phyloP scores from a whole-genome alignment of 2,113 vertebrate species.

The Paratilapia polleni region DNA sequence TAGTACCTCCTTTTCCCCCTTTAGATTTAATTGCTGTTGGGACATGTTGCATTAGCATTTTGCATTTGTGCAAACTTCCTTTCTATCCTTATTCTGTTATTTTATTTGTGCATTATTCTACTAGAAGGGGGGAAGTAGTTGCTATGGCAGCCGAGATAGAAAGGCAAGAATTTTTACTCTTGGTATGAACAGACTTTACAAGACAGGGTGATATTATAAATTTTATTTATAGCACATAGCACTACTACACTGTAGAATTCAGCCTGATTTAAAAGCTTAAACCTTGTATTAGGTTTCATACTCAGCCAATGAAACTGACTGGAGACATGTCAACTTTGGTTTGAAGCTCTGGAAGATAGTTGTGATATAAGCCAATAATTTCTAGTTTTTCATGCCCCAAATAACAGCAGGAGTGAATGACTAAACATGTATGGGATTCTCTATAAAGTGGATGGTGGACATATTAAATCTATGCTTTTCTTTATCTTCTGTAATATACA shows the following conservation, averaged over 20 bases:
- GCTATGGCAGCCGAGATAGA: conserved; percentile 35
- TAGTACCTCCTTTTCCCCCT: background rate
- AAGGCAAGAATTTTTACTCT: background rate
- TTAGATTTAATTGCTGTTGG: conserved; percentile 23
- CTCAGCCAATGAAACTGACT: background rate
- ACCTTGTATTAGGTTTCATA: background rate
- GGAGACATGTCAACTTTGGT: background rate
- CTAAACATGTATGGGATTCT: background rate
- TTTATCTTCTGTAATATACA: background rate
- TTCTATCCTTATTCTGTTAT: conserved; percentile 24
- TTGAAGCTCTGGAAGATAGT: background rate
- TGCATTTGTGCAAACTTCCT: conserved; percentile 31
- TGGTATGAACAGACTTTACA: background rate
- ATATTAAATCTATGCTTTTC: background rate
- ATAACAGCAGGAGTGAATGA: background rate
- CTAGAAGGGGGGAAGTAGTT: conserved; percentile 1
- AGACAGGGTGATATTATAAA: background rate
- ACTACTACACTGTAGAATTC: background rate
- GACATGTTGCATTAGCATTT: conserved; percentile 31
- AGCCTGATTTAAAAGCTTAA: background rate
- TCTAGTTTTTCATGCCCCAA: background rate
- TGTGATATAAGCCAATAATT: background rate
- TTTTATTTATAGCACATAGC: background rate
- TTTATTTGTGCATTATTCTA: background rate
- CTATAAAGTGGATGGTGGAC: background rate